Evolutionary conservation across 1,140 invertebrate genomes (phyloP).

Genomic region (Danaus melanippus): DNA sequence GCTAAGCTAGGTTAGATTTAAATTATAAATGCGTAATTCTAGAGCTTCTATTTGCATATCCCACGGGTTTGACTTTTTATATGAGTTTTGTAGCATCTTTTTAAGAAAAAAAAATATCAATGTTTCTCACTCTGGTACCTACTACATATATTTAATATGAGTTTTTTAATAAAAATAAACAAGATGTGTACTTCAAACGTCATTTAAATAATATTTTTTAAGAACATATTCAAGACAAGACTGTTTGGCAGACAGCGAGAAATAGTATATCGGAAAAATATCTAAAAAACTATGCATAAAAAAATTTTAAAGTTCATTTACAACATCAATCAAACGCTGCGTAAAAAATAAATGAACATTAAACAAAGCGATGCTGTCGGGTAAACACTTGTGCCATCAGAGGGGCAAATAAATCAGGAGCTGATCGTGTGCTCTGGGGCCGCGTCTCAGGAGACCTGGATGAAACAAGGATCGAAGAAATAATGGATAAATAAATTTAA

Average conservation of each 20-base stretch:
- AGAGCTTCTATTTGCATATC: conserved; percentile 66
- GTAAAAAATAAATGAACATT: conserved; percentile 57
- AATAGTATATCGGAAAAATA: too few species aligned
- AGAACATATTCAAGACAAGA: too few species aligned
- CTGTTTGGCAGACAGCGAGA: too few species aligned
- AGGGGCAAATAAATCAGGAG: conserved; percentile 47
- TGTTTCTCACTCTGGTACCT: too few species aligned
- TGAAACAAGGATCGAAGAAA: conserved; percentile 6
- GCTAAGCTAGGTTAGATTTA: conserved; percentile 63
- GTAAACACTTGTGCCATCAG: conserved; percentile 34
- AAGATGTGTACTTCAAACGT: too few species aligned
- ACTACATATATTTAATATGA: too few species aligned
- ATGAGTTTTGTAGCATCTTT: too few species aligned
- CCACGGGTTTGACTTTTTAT: conserved; percentile 40
- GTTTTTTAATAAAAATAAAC: too few species aligned
- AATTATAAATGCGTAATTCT: conserved; percentile 65
- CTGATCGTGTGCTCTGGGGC: conserved; percentile 35
- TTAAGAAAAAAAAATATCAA: too few species aligned
- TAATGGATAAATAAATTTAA: too few species aligned
- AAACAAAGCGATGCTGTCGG: conserved; percentile 41
- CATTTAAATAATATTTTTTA: too few species aligned
- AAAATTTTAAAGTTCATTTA: conserved; percentile 10
- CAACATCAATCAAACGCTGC: conserved; percentile 25
- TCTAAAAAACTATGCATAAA: background rate
- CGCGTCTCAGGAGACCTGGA: conserved; percentile 35